Base-by-base conservation (phyloP, 2,797 vertebrate genomes). In the Smutsia gigantea region DNA sequence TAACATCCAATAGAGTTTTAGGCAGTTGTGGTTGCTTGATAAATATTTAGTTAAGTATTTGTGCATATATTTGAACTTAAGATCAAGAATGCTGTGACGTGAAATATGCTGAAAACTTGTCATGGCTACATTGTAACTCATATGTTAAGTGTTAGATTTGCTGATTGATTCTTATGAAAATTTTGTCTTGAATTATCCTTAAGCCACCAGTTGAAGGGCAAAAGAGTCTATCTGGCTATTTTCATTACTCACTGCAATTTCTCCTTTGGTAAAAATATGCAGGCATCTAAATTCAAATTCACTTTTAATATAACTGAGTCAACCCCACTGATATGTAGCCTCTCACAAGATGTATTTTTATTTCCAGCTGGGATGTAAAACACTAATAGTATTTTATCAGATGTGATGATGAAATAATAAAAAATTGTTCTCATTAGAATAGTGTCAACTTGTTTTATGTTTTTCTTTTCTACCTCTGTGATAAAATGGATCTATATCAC, bases 401-500 rank as follows among this genome's bases (percentile, higher is more conserved):
- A 84, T 68, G 31, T 42, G n/a, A 87, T 83, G 71, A 83, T 59
- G 92, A 95, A 75, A 57, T 84, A 68, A 51, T 51, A 71, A 86
- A 96, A 87, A 87, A 55, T 51, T 87, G 81, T 57, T 81, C 27
- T 88, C 49, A 53, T 63, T 72, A 88, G 90, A 64, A 87, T 77
- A 78, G 5, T 8, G 2, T 39, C 27, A 74, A 57, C 7, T 71
- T 85, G 21, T 10, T 31, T 27, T 25, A 46, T 85, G 27, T 61
- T 68, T 79, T 92, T 87, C 39, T 77, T 78, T 84, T 74, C 29
- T 29, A 64, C 29, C 25, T 66, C 21, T 95, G 34, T 39, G 37
- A 66, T 39, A 61, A n/a, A 85, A 81, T 27, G 11, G 12, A 85
- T 77, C 7, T 51, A 49, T 21, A 37, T 21, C 61, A 71, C 2